Base-by-base conservation (phyloP, 2,888 invertebrate genomes). In the Lutraria lutraria region DNA sequence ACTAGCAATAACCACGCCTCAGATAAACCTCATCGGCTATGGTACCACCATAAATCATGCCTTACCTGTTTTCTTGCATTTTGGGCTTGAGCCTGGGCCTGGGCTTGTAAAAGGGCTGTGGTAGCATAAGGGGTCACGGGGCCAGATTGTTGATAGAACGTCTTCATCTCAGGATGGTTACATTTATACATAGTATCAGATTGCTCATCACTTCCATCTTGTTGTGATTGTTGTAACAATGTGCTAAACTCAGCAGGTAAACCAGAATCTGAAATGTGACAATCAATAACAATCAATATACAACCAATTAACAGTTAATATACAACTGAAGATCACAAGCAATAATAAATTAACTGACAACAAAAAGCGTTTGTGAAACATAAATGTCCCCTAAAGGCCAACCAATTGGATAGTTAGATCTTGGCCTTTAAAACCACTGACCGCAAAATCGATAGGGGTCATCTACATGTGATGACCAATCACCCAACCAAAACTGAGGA, bases 121-220 rank as follows among this genome's bases (percentile, higher is more conserved):
- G 98, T 98, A 85, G 98, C 98, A 96, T 98, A 98, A 0, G 98
- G 98, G 29, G 98, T 98, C 43, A 96, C 96, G 0, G 98, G 98
- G 54, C 94, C 94, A 19, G 89, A 83, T 29, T 97, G 97, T 95
- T 98, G 97, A 96, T 98, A 98, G 96, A 98, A 98, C 0, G 98
- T 98, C 88, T 98, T 98, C 96, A 98, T 97, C 83, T 96, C 95
- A 0, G 96, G 95, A 80, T 88, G 87, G 76, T 83, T 85, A 43
- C 86, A 53, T 89, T 94, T 94, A 90, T 96, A 95, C 80, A 94
- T 92, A 68, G 93, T 93, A 60, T 94, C 90, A 6, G 63, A 72
- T 21, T 63, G 83, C 10, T 88, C 88, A 6, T 88, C 93, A 85
- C 76, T 34, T 13, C 79, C 54, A 83, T 93, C 91, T 87, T 94